These are phyloP conservation scores for Eupsilia transversa DNA, from an alignment of 2,888 invertebrate species.

Conservation along the genomic window DNA sequence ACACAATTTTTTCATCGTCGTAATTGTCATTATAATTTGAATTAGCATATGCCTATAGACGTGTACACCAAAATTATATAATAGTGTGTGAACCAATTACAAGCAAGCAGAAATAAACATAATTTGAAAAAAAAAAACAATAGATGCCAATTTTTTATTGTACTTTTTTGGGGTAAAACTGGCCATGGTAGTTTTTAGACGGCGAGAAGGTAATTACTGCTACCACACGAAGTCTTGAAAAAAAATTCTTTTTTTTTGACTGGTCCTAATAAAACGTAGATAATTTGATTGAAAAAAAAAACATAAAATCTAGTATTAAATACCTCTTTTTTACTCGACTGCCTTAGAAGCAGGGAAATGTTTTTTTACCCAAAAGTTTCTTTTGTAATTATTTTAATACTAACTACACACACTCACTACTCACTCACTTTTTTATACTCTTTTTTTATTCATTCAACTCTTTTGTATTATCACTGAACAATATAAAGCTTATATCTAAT, in stretches of 20 bases:
- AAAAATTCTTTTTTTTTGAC: background rate
- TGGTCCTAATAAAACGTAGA: background rate
- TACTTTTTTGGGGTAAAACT: background rate
- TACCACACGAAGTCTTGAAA: background rate
- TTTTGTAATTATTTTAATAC: background rate
- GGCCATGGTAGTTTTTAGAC: background rate
- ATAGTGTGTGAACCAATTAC: background rate
- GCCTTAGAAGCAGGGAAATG: too few relatives aligned
- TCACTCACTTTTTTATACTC: too few relatives aligned
- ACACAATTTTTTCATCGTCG: background rate
- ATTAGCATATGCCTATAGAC: background rate
- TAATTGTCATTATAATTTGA: background rate
- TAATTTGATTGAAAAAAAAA: background rate
- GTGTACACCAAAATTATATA: background rate
- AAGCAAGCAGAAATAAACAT: background rate
- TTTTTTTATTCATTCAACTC: background rate
- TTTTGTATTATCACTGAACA: background rate
- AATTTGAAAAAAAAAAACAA: background rate
- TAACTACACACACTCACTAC: too few relatives aligned
- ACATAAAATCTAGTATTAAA: background rate
- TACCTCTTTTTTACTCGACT: background rate
- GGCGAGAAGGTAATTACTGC: background rate
- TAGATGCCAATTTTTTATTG: background rate
- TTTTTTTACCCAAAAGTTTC: too few relatives aligned
- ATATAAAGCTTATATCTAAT: too few relatives aligned